Evolutionary conservation across 35 echinoderm and acorn worm genomes (phyloP), one percentile per base, ranked within the genome.

Genomic region (Chiridota heheva): DNA sequence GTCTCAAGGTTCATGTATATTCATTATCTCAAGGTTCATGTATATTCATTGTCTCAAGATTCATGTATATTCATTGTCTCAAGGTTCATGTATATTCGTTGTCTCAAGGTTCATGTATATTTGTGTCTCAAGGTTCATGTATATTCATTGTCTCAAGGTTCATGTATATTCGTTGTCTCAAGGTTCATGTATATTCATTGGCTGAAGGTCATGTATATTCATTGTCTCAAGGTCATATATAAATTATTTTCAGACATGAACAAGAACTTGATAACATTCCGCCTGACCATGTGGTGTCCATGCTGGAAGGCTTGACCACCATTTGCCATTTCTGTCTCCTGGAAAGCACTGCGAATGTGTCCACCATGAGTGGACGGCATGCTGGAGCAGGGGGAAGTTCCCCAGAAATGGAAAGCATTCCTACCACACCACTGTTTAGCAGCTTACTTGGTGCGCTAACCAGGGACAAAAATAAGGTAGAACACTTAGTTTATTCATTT

Each of bases 301-400:
- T 98, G 79, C 51, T 98, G 32, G 89, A 98, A 77, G 95, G 95
- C 2, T 85, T 98, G 20, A 98, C 95, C 13, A 87, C 85, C 56
- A 88, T 98, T 63, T 91, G 89, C 27, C 95, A 98, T 68, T 98
- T 92, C 95, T 92, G 95, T 42, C 66, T 98, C 16, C 81, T 98
- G 26, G 95, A 98, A 69, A 88, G 70, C n/a, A 77, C 88, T 28
- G 80, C 89, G 15, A 98, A 81, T 44, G 76, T 98, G 24, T 98
- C 95, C 13, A 76, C 89, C 1, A 91, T 98, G 88, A 91, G 76
- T 26, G 57, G 74, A 17, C 45, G 95, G 36, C 95, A 98, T 44
- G 68, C 71, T 24, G 86, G 62, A 16, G 47, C 76, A 58, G 57
- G 63, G 8, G 65, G 57, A 20, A 84, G 30, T 57, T 58, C 44